Base-by-base conservation (phyloP, 2,888 invertebrate species). In the Parochlus steinenii region DNA sequence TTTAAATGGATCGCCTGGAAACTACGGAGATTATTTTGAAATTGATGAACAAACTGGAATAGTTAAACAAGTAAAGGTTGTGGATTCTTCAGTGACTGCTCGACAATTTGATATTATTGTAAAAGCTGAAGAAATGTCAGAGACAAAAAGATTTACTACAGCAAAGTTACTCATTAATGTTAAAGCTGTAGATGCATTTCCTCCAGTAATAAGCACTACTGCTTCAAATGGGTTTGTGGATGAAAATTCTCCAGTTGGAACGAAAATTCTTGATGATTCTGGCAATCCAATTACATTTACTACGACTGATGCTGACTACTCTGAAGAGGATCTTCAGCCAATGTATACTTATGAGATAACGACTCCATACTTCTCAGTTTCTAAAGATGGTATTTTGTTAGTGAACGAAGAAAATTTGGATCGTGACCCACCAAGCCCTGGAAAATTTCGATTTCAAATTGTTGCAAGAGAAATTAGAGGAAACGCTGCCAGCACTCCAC, bases 231-330 rank as follows among this genome's bases (percentile, higher is more conserved):
- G 86, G 1, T 70, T 67, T 46, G 85, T 87, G 0, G 76, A 82
- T 48, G 87, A 89, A 54, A 87, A 86, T 52, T 79, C 87, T 0
- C 72, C 81, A 0, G 66, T 78, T 33, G 87, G 86, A n/a, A 85
- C 85, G 3, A 71, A 69, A 49, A 78, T 90, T 3, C 51, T 80
- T 33, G 80, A 82, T 48, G 51, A 52, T 1, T 59, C 63, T 8
- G 72, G 72, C 16, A 60, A 65, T 19, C 76, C 87, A 0, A 71
- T 92, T 24, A 60, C 62, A 10, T 66, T 92, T 31, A 67, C 66
- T 7, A 85, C 90, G 6, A 69, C 74, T 5, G 92, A 92, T 56
- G 74, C 75, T 20, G 92, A 92, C 62, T 65, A 86, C 63, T 86
- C 77, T 0, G 73, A 77, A 1, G 75, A 76, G 31, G 87, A 87